phyloP scores from a whole-genome alignment of 2,888 invertebrate species.

The Meghimatium bilineatum region DNA sequence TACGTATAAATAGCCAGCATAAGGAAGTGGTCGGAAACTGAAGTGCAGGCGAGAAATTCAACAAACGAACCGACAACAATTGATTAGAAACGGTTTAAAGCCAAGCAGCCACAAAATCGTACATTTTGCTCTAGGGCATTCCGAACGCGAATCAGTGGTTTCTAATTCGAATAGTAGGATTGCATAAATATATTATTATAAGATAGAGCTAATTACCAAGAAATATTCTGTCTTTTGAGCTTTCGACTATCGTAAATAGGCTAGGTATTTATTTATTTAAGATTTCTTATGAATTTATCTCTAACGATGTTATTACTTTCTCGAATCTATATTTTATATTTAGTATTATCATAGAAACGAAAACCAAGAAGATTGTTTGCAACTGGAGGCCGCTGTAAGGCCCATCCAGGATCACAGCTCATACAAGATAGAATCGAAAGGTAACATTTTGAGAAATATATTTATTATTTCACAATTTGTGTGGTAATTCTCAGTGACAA shows the following conservation, averaged over 20 bases:
- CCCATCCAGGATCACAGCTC: neutral
- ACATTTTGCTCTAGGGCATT: neutral
- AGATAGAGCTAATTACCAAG: too few species aligned
- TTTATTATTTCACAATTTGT: too few species aligned
- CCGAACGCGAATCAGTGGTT: neutral
- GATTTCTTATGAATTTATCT: too few species aligned
- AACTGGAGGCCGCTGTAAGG: neutral
- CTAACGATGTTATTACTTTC: too few species aligned
- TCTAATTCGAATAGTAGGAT: neutral
- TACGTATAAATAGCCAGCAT: too few species aligned
- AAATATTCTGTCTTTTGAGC: too few species aligned
- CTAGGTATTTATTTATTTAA: neutral
- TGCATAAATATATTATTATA: too few species aligned
- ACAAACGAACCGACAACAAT: constrained; percentile 1
- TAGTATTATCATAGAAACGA: neutral
- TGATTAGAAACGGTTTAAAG: neutral
- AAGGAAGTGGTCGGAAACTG: constrained; percentile 5
- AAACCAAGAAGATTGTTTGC: neutral
- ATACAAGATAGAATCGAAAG: neutral
- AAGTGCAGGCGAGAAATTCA: neutral
- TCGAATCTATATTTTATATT: neutral
- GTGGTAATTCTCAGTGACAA: too few species aligned
- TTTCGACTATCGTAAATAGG: neutral
- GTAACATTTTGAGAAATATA: neutral
- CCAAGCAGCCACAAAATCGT: neutral